Evolutionary conservation across 1,140 invertebrate genomes (phyloP).

Genomic region (Achroia grisella): DNA sequence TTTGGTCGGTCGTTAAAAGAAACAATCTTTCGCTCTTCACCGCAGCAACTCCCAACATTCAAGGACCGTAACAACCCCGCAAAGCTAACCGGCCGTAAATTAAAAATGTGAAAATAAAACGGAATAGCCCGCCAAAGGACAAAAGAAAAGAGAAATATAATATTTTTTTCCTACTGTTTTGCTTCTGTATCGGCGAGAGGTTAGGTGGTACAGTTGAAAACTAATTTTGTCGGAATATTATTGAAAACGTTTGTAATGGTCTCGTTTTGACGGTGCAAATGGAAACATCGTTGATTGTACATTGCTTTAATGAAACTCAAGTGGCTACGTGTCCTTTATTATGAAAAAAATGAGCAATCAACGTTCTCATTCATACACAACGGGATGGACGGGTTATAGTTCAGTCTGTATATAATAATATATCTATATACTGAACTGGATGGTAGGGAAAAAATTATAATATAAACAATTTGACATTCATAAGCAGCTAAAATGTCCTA

Average conservation of each 20-base stretch:
- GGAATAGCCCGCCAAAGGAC: background rate
- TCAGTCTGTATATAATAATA: background rate
- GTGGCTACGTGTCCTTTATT: background rate
- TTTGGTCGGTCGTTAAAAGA: no score
- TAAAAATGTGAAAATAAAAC: slow-evolving; percentile 16
- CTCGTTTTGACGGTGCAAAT: background rate
- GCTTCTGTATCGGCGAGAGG: slow-evolving; percentile 5
- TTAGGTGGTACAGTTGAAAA: slow-evolving; percentile 2
- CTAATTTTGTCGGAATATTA: slow-evolving; percentile 19
- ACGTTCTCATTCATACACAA: background rate
- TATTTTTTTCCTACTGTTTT: slow-evolving; percentile 16
- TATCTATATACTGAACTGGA: no score
- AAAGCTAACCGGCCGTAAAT: slow-evolving; percentile 5
- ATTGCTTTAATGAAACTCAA: slow-evolving; percentile 1
- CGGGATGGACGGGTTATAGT: background rate
- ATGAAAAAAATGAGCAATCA: no score
- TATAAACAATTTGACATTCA: no score
- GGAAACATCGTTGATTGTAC: slow-evolving; percentile 1
- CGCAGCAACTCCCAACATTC: no score
- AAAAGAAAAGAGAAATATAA: slow-evolving; percentile 7
- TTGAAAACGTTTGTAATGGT: slow-evolving; percentile 10
- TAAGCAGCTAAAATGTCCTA: no score
- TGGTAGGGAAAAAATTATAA: no score
- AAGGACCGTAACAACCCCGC: no score
- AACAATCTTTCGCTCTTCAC: no score